Conservation (phyloP, 2,113 vertebrate species). For the Pholis gunnellus region DNA sequence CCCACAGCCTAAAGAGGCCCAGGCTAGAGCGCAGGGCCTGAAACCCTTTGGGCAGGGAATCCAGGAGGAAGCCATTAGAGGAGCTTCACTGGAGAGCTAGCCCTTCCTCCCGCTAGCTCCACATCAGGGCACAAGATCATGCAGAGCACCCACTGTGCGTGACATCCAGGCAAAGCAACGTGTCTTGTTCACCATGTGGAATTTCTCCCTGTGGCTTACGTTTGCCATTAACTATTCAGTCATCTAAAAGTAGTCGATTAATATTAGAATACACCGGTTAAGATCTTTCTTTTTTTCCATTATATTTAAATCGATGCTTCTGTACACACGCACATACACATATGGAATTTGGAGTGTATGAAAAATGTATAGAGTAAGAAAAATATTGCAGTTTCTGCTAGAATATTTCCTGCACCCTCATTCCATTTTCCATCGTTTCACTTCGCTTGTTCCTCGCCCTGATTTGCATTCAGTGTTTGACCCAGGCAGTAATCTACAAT, state of each 20-base stretch:
- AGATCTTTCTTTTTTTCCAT: not conserved
- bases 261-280: not conserved
- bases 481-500: constrained; percentile 78
- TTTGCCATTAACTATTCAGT: constrained; percentile 40
- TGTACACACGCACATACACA: not conserved
- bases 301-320: not conserved
- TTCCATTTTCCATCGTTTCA: constrained; percentile 38
- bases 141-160: constrained; percentile 51
- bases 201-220: constrained; percentile 29
- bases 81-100: constrained; percentile 44
- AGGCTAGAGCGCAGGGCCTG: constrained; percentile 32
- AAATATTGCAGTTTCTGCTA: constrained; percentile 10
- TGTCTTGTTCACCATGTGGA: constrained; percentile 51
- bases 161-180: constrained; percentile 47
- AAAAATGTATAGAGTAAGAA: constrained; percentile 16
- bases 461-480: constrained; percentile 75
- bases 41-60: constrained; percentile 60
- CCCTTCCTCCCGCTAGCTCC: constrained; percentile 49
- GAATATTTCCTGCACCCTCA: constrained; percentile 34
- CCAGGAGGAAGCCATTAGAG: constrained; percentile 62
- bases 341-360: not conserved
- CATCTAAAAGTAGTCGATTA: constrained; percentile 14
- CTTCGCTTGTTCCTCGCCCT: constrained; percentile 63
- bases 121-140: constrained; percentile 61
- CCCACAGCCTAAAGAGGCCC: constrained; percentile 30